Conservation (phyloP, 2,113 vertebrate species). For the Epinephelus lanceolatus region DNA sequence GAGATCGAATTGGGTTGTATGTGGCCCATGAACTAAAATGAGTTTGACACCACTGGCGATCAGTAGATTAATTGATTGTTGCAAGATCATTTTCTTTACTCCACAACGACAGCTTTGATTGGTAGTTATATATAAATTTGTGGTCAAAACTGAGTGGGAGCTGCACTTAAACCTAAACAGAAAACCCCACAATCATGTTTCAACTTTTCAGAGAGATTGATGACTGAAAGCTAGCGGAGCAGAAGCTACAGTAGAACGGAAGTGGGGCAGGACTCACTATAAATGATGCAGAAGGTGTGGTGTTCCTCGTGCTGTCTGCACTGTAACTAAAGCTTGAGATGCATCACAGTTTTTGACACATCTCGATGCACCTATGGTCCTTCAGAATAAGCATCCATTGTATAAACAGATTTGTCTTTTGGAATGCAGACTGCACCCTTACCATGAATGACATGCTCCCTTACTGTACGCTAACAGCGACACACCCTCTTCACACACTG, state of each 20-base stretch:
- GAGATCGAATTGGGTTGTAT: no score
- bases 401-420: conserved; percentile 14
- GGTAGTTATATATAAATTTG: neutral
- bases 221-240: conserved; percentile 3
- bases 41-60: no score
- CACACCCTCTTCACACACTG: conserved; percentile 57
- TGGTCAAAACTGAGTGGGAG: neutral
- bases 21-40: no score
- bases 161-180: neutral
- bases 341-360: neutral
- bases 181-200: conserved; percentile 29
- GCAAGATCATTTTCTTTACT: no score
- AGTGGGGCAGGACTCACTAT: conserved; percentile 33
- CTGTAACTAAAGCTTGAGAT: neutral
- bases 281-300: conserved; percentile 33
- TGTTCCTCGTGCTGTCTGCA: neutral
- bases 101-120: neutral
- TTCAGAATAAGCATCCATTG: conserved; percentile 4
- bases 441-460: conserved; percentile 9
- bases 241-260: conserved; percentile 16
- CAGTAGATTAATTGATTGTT: no score
- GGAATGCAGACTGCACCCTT: conserved; percentile 20
- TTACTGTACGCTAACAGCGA: neutral
- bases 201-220: neutral
- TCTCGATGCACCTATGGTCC: neutral